These are phyloP conservation scores for Himalopsyche tibetana DNA, from an alignment of 2,888 invertebrate species.

Conservation along the genomic window DNA sequence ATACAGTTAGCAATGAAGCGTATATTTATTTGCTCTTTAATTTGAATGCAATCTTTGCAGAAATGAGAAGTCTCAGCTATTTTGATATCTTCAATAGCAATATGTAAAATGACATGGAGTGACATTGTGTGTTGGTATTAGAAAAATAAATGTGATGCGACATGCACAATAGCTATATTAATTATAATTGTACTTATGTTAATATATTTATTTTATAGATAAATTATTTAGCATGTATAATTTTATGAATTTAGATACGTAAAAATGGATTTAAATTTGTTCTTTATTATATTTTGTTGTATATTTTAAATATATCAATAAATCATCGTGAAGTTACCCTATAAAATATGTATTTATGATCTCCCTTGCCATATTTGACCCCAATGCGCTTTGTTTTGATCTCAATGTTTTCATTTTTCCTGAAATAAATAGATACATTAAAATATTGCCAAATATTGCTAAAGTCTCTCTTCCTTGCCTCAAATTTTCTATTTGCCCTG, in stretches of 20 bases:
- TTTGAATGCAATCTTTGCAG: not conserved
- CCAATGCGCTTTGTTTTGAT: not conserved
- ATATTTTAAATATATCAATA: slow-evolving; percentile 53
- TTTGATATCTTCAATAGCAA: not conserved
- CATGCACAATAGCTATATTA: slow-evolving; percentile 50
- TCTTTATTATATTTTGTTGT: slow-evolving; percentile 57
- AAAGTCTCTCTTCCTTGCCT: too few relatives aligned
- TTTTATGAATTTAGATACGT: slow-evolving; percentile 48
- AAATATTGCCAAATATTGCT: too few relatives aligned
- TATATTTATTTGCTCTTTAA: not conserved
- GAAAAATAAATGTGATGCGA: slow-evolving; percentile 50
- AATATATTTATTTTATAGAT: slow-evolving; percentile 52
- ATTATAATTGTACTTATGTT: slow-evolving; percentile 56
- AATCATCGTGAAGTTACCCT: slow-evolving; percentile 61
- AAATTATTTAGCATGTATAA: slow-evolving; percentile 54
- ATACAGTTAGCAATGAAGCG: not conserved
- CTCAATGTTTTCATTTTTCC: too few relatives aligned
- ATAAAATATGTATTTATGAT: slow-evolving; percentile 17
- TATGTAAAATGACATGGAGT: slow-evolving; percentile 2
- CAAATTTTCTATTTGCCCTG: too few relatives aligned
- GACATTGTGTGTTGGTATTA: not conserved
- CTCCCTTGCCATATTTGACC: not conserved
- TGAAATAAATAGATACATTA: too few relatives aligned
- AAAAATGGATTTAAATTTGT: slow-evolving; percentile 39
- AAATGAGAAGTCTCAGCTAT: not conserved